Base-by-base conservation (phyloP, 2,113 vertebrate genomes). In the Platysternon megacephalum region DNA sequence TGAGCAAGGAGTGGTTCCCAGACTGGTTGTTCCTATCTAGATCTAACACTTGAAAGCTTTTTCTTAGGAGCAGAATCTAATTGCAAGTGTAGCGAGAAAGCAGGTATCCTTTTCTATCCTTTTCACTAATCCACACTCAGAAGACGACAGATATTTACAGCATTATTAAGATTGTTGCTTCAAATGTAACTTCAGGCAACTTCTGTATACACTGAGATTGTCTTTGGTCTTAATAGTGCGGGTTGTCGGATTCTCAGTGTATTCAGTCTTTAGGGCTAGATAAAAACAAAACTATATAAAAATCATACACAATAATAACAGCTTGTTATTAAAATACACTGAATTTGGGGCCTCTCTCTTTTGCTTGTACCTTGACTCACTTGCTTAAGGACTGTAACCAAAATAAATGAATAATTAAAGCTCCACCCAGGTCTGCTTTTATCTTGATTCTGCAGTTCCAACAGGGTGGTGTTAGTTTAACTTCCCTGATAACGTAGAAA, bases 361-460 rank as follows among this genome's bases (percentile, higher is more conserved):
- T 68, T 68, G 65, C 35, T 68, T 68, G 32, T 68, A n/a, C 4
- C 65, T 68, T 68, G 65, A 35, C 32, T n/a, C 6, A 17, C 65
- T 68, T 17, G 32, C 35, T 68, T 61, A 78, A 91, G 86, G 78
- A 72, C 12, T 42, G n/a, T 74, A 95, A 89, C 19, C 51, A 91
- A 97, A 95, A 78, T 79, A 91, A 11, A 14, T 53, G 19, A 26
- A 79, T n/a, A 93, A 93, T 84, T 80, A 82, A 89, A 93, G 79
- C 86, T 61, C 52, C 79, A 39, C 58, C 35, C 0, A 1, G 44
- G 39, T 56, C 78, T 95, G 48, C 88, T 91, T 93, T 92, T 46
- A 95, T 96, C 61, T 92, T 65, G 95, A 85, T 95, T 84, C 84
- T 91, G 17, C 51, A 74, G 35, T 91, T 97, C 92, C 56, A 89